phyloP scores from a whole-genome alignment of 2,888 invertebrate genomes.

The Sipha maydis region DNA sequence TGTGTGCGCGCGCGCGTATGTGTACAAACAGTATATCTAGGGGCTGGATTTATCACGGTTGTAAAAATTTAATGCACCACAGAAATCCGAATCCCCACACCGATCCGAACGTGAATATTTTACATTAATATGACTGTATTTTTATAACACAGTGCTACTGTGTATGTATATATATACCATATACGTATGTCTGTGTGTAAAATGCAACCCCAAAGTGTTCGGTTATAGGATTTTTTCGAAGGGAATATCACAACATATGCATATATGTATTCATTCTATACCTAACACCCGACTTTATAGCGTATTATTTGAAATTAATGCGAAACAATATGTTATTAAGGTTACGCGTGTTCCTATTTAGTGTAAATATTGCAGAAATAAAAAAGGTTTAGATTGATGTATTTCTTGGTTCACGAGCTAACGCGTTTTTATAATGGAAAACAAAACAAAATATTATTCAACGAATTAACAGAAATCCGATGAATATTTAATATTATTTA shows the following conservation, averaged over 20 bases:
- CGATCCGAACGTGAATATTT: constrained; percentile 60
- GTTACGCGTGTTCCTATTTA: too few relatives aligned
- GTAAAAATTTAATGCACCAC: constrained; percentile 62
- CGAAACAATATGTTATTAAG: too few relatives aligned
- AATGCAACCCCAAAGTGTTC: constrained; percentile 42
- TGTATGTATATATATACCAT: background rate
- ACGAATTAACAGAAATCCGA: too few relatives aligned
- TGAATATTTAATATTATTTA: too few relatives aligned
- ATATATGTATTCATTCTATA: background rate
- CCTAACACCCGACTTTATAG: background rate
- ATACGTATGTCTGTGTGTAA: constrained; percentile 3
- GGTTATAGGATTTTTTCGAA: background rate
- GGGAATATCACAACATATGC: constrained; percentile 31
- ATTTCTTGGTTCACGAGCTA: too few relatives aligned
- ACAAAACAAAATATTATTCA: too few relatives aligned
- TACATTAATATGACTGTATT: constrained; percentile 59
- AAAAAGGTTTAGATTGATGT: too few relatives aligned
- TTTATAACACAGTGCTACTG: constrained; percentile 39
- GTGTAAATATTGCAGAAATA: too few relatives aligned
- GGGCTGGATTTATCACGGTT: constrained; percentile 58
- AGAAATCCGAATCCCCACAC: constrained; percentile 53
- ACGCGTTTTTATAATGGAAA: too few relatives aligned
- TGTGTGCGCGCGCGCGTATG: background rate
- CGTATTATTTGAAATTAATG: background rate
- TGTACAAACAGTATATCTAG: background rate